These are phyloP conservation scores for Laspeyria flexula DNA, from an alignment of 2,888 invertebrate genomes.

Conservation along the genomic window DNA sequence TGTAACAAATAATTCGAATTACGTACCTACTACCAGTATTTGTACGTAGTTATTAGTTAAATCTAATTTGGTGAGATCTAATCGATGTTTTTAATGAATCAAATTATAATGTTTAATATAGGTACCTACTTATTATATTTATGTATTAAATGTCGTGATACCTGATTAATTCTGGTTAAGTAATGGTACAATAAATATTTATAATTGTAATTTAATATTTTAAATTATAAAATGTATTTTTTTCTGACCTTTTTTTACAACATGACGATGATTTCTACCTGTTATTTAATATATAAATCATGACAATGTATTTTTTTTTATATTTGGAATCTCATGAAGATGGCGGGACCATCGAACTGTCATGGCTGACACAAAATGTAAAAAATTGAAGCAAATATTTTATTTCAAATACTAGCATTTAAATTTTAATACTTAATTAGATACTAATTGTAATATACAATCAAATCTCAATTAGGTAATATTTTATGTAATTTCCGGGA, in stretches of 20 bases:
- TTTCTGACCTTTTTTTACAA: too few species aligned
- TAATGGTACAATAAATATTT: background rate
- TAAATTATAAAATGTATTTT: background rate
- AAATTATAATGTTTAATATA: background rate
- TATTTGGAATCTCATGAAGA: background rate
- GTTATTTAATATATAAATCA: background rate
- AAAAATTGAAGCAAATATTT: background rate
- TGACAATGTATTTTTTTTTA: background rate
- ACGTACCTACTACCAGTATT: too few species aligned
- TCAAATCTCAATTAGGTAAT: too few species aligned
- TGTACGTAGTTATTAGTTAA: too few species aligned
- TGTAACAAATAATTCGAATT: too few species aligned
- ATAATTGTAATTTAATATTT: too few species aligned
- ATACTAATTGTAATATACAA: too few species aligned
- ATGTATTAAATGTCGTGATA: conserved; percentile 5
- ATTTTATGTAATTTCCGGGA: too few species aligned
- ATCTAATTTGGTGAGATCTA: too few species aligned
- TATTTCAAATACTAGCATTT: too few species aligned
- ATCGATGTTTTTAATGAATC: too few species aligned
- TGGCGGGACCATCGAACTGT: background rate
- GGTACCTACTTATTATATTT: background rate
- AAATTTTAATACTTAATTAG: background rate
- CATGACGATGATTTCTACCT: too few species aligned
- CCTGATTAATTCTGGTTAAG: background rate
- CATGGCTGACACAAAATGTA: background rate